Conservation (phyloP, 2,888 invertebrate species). For the Anoncus sp. region DNA sequence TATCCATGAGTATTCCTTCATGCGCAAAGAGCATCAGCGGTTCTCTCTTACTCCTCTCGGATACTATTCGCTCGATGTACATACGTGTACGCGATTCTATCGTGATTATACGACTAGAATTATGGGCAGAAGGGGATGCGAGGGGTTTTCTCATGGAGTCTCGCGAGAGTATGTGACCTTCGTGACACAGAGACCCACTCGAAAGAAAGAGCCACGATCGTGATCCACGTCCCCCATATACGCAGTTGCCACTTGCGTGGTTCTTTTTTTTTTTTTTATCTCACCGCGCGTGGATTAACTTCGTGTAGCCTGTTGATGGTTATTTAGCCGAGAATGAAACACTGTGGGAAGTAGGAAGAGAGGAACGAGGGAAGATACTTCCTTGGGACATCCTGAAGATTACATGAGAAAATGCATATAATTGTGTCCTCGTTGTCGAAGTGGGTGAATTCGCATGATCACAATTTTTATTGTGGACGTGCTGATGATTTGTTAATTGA, state of each 20-base stretch:
- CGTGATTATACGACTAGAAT: slow-evolving; percentile 35
- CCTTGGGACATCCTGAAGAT: slow-evolving; percentile 22
- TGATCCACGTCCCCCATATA: slow-evolving; percentile 47
- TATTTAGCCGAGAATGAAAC: slow-evolving; percentile 2
- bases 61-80: neutral
- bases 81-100: neutral
- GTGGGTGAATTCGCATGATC: slow-evolving; percentile 34
- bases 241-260: slow-evolving; percentile 21
- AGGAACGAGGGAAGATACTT: slow-evolving; percentile 31
- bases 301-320: slow-evolving; percentile 13
- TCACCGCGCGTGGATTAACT: slow-evolving; percentile 37
- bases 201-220: slow-evolving; percentile 49
- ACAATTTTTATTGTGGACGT: neutral
- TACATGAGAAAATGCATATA: slow-evolving; percentile 29
- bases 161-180: slow-evolving; percentile 78
- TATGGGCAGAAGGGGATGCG: slow-evolving; percentile 44
- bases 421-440: slow-evolving; percentile 21
- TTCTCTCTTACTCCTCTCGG: slow-evolving; percentile 41
- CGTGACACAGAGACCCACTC: slow-evolving; percentile 83
- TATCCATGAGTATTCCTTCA: slow-evolving; percentile 48
- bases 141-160: slow-evolving; percentile 57
- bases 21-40: slow-evolving; percentile 33
- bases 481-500: slow-evolving; percentile 8
- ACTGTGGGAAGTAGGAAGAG: slow-evolving; percentile 59
- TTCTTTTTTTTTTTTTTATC: slow-evolving; percentile 17